A percentile compares a stretch with the other conserved stretches of the same genome.
These are phyloP conservation scores for Melolontha melolontha DNA, from an alignment of 2,888 invertebrate genomes.

Conservation along the genomic window DNA sequence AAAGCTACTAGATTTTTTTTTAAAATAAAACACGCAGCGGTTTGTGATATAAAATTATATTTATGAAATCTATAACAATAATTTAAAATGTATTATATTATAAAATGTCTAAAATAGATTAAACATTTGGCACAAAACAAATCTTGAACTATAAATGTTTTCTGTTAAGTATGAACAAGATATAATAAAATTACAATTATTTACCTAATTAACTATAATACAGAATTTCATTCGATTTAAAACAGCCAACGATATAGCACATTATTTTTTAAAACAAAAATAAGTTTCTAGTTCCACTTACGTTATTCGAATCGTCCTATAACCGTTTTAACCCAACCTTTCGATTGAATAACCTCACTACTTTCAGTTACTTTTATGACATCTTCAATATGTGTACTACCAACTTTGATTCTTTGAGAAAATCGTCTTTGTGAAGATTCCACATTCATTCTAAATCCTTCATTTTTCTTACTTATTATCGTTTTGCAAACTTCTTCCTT, in stretches of 20 bases:
- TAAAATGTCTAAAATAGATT: constrained; percentile 38
- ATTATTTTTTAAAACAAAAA: constrained; percentile 38
- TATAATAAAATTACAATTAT: constrained; percentile 35
- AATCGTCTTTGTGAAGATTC: constrained; percentile 23
- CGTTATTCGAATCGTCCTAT: constrained; percentile 77
- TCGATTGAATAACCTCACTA: constrained; percentile 54
- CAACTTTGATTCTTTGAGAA: constrained; percentile 16
- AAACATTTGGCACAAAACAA: constrained; percentile 42
- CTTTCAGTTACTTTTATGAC: constrained; percentile 34
- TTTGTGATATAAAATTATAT: constrained; percentile 39
- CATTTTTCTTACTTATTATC: constrained; percentile 13
- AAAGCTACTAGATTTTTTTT: too few species aligned
- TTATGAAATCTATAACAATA: constrained; percentile 41
- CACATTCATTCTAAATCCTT: constrained; percentile 17
- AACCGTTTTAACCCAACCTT: constrained; percentile 81
- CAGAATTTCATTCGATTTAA: constrained; percentile 36
- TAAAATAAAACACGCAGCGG: too few species aligned
- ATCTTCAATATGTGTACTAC: constrained; percentile 2
- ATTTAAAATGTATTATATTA: constrained; percentile 40
- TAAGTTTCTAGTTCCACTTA: constrained; percentile 22
- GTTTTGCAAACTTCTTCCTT: constrained; percentile 5
- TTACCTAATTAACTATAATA: constrained; percentile 34
- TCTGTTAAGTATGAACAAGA: constrained; percentile 40
- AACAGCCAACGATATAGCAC: constrained; percentile 45
- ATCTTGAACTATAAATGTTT: constrained; percentile 33